Conservation (phyloP, 2,113 vertebrate species). For the Lycocorax pyrrhopterus region DNA sequence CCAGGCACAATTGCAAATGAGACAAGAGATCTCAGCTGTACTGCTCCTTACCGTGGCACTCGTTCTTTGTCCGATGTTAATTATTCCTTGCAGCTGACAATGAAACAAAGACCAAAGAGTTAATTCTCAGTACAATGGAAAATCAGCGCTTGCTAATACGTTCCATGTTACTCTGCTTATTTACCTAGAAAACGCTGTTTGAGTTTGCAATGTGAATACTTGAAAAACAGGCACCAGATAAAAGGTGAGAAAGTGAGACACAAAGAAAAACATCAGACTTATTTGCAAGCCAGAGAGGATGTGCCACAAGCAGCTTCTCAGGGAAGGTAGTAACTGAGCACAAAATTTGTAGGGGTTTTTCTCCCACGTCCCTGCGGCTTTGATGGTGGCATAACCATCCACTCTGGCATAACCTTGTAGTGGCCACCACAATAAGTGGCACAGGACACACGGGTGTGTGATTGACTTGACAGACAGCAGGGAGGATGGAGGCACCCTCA, state of each 20-base stretch:
- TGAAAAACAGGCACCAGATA: not conserved
- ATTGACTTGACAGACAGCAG: not conserved
- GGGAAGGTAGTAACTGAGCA: not conserved
- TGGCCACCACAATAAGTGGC: not conserved
- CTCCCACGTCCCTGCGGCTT: not conserved
- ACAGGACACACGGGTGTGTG: rapidly evolving
- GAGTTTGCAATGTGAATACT: not conserved
- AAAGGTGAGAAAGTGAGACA: not conserved
- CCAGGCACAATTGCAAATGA: slow-evolving; percentile 55
- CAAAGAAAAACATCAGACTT: not conserved
- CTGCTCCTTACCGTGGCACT: not conserved
- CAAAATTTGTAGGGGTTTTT: not conserved
- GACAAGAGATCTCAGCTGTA: slow-evolving; percentile 44
- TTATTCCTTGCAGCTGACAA: slow-evolving; percentile 22
- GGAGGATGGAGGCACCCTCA: not conserved
- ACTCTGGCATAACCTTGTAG: no score
- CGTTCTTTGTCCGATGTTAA: slow-evolving; percentile 20
- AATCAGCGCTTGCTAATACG: not conserved
- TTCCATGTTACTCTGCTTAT: not conserved
- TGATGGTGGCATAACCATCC: not conserved
- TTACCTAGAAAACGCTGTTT: not conserved
- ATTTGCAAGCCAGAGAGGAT: not conserved
- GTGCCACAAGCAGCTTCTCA: not conserved
- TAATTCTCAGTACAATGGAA: slow-evolving; percentile 26
- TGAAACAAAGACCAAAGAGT: slow-evolving; percentile 30